Evolutionary conservation across 2,113 vertebrate genomes (phyloP), one percentile per base, ranked within the genome.

Genomic region (Bufo gargarizans): DNA sequence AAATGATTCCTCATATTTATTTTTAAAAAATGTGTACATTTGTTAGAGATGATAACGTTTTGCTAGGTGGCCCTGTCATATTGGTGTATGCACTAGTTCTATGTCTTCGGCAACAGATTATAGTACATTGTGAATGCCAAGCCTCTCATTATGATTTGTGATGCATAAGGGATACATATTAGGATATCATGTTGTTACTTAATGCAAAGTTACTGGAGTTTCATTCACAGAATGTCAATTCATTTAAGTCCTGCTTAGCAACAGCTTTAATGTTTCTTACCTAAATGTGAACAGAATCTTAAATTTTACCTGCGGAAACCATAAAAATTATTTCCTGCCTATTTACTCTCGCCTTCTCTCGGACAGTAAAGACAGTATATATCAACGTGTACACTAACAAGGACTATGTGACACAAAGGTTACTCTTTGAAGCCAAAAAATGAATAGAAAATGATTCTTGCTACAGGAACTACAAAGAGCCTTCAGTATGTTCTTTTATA

Each of bases 371-470:
- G 59, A 67, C 61, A 53, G 22, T 45, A 65, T 6, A 49, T 43
- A 82, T 65, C 17, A 65, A 2, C 20, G 45, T 4, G 16, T 20
- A 65, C 4, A 65, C 45, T 49, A 43, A 82, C 79, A 82, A 63
- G 59, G 47, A 20, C 16, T 69, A 69, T 22, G 55, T 83, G 81
- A 83, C 81, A 10, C 47, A 4, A 0, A n/a, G 45, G 61, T 69
- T 50, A 69, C 47, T 65, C 61, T 69, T 83, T 83, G 20, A 67
- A 69, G 59, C n/a, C 55, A 81, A 33, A 59, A 78, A 81, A 81
- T 61, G 56, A 59, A 45, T 50, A 76, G 47, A 50, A 76, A 50
- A 49, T 14, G 19, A 2, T 80, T 20, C n/a, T 59, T 81, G 16
- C 55, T 19, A 19, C 22, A n/a, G 77, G 22, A 12, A 53, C 49